Base-by-base conservation (phyloP, 1,140 invertebrate species). In the Bombus superbus region DNA sequence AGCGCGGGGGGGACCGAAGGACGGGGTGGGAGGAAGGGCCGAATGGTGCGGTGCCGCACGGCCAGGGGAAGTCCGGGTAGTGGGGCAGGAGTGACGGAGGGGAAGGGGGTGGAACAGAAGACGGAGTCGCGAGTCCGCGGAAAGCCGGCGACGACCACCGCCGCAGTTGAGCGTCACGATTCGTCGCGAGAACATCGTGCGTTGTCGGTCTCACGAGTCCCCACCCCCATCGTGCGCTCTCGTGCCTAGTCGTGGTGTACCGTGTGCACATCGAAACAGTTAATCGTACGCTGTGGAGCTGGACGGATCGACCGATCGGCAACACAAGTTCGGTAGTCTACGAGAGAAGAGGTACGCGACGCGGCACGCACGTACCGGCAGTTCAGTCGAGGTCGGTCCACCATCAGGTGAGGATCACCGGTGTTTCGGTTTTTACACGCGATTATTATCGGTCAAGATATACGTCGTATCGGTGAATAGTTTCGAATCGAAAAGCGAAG, bases 151-250 rank as follows among this genome's bases (percentile, higher is more conserved):
- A 84, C 88, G 89, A 89, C 87, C 91, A 87, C 87, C 89, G 88
- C 83, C 81, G 89, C 91, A 93, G 92, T 92, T 90, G 90, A 92
- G 92, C 91, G 92, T 90, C 75, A 87, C 91, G 88, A 87, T 88
- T 89, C 92, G 86, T 87, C 86, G 88, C 89, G 89, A 88, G 81
- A 92, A 76, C 83, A 89, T 91, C 88, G 89, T 85, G 38, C 47
- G 72, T 79, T 74, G 25, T 2, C 25, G 28, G 66, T 59, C 28
- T 2, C 0, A 28, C 57, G 35, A 28, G 3, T 35, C 10, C 28
- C 75, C 75, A 62, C 53, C 38, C 35, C 18, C 22, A 0, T 42
- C 32, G 75, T n/a, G 68, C 68, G 73, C 47, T 68, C 35, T 40
- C 44, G 8, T 81, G 73, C 62, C 66, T 72, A 66, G 13, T 25